phyloP scores from a whole-genome alignment of 2,113 vertebrate species.

The Bambusicola thoracicus region DNA sequence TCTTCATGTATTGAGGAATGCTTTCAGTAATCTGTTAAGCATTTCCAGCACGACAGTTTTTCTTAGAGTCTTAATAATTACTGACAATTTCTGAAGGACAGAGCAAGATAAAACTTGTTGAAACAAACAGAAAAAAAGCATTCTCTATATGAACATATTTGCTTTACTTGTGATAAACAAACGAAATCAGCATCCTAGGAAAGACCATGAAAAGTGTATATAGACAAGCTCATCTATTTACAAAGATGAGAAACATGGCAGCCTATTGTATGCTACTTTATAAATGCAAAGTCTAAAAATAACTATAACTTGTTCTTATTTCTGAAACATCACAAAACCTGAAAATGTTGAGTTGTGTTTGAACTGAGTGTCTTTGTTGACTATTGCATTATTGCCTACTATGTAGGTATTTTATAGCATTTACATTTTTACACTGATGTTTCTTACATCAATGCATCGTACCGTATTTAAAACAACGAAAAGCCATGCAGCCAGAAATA shows the following conservation, averaged over 20 bases:
- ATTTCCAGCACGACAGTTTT: not conserved
- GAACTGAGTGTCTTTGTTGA: not conserved
- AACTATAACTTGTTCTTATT: not conserved
- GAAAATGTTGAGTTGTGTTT: not conserved
- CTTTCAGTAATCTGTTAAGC: not conserved
- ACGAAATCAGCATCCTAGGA: not conserved
- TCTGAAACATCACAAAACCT: not conserved
- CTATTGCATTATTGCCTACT: not conserved
- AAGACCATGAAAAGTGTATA: not conserved
- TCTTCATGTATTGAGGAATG: not conserved
- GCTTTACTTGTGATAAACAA: not conserved
- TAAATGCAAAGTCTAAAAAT: not conserved
- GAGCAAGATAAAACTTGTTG: not conserved
- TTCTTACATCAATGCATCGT: not conserved
- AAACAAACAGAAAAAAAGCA: not conserved
- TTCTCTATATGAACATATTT: not conserved
- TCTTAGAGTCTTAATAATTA: not conserved
- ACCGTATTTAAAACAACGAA: not conserved
- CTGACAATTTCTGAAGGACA: not conserved
- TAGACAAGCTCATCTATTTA: not conserved
- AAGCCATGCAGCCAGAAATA: not conserved
- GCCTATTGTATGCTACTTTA: not conserved
- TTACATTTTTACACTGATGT: not conserved
- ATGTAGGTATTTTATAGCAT: not conserved
- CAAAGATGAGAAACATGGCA: not conserved